Conservation (phyloP, 1,140 invertebrate species). For the Drosophila guanche region DNA sequence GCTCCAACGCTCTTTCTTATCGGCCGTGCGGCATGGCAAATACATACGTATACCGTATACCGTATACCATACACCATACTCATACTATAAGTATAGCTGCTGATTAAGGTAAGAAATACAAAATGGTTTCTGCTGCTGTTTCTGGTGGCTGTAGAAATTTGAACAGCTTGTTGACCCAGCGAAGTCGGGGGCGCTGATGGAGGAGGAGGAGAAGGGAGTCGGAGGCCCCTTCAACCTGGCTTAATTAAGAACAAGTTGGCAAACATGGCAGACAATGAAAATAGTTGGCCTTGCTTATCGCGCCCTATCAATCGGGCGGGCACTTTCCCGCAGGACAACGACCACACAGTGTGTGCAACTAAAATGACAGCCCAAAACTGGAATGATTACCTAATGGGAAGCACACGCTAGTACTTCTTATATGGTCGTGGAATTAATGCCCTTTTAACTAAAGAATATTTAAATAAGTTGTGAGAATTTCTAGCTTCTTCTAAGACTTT, state of each 20-base stretch:
- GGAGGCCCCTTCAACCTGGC: conserved; percentile 53
- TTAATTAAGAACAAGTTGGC: conserved; percentile 77
- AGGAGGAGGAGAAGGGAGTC: background rate
- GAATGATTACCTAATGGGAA: conserved; percentile 2
- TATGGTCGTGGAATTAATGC: too few relatives aligned
- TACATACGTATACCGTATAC: conserved; percentile 35
- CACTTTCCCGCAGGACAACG: conserved; percentile 67
- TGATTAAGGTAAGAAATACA: conserved; percentile 69
- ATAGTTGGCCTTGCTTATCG: conserved; percentile 80
- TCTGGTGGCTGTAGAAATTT: conserved; percentile 41
- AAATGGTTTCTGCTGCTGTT: conserved; percentile 60
- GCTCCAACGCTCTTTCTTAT: conserved; percentile 47
- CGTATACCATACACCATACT: too few relatives aligned
- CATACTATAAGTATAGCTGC: conserved; percentile 40
- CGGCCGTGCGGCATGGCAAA: conserved; percentile 50
- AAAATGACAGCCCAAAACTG: conserved; percentile 36
- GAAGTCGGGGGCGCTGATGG: conserved; percentile 7
- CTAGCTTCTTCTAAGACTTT: too few relatives aligned
- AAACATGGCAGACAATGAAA: conserved; percentile 71
- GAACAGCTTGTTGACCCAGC: conserved; percentile 66
- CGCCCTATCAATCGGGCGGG: conserved; percentile 55
- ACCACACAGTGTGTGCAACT: conserved; percentile 27
- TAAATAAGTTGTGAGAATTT: too few relatives aligned
- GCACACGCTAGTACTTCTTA: too few relatives aligned
- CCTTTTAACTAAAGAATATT: too few relatives aligned